Conservation (phyloP, 1,140 invertebrate species). For the Tetramorium parvispinum region DNA sequence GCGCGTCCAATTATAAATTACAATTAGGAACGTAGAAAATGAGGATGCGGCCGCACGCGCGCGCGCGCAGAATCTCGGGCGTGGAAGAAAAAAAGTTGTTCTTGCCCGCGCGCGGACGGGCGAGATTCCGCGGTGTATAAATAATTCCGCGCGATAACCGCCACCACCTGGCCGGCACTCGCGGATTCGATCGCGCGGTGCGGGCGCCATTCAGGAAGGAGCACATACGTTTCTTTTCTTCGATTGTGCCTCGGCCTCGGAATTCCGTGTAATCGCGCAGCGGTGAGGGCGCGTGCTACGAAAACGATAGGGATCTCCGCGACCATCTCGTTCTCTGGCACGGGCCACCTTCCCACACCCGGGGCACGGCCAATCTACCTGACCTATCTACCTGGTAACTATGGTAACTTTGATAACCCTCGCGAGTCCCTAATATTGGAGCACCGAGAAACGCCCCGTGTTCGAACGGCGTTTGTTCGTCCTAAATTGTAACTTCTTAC, state of each 20-base stretch:
- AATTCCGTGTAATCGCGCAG: constrained; percentile 66
- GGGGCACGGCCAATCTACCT: constrained; percentile 52
- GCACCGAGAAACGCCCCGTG: constrained; percentile 15
- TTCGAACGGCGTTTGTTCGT: constrained; percentile 3
- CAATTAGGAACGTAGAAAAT: constrained; percentile 58
- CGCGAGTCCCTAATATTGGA: constrained; percentile 26
- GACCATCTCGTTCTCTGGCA: constrained; percentile 65
- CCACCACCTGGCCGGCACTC: constrained; percentile 57
- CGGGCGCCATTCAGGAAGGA: constrained; percentile 42
- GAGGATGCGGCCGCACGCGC: constrained; percentile 26
- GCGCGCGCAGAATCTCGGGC: constrained; percentile 31
- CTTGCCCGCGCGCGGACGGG: background rate
- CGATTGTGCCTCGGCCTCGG: constrained; percentile 21
- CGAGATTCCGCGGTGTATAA: constrained; percentile 42
- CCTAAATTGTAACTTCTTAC: constrained; percentile 18
- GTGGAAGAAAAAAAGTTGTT: constrained; percentile 37
- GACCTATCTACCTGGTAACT: constrained; percentile 67
- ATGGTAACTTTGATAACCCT: constrained; percentile 71
- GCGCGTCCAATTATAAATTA: constrained; percentile 59
- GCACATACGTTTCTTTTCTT: constrained; percentile 68
- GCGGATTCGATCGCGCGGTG: constrained; percentile 46
- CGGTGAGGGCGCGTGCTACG: constrained; percentile 67
- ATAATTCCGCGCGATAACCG: constrained; percentile 46
- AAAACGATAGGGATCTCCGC: constrained; percentile 71
- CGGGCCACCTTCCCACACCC: constrained; percentile 69